phyloP scores from a whole-genome alignment of 1,140 invertebrate species.

The Papilio machaon region DNA sequence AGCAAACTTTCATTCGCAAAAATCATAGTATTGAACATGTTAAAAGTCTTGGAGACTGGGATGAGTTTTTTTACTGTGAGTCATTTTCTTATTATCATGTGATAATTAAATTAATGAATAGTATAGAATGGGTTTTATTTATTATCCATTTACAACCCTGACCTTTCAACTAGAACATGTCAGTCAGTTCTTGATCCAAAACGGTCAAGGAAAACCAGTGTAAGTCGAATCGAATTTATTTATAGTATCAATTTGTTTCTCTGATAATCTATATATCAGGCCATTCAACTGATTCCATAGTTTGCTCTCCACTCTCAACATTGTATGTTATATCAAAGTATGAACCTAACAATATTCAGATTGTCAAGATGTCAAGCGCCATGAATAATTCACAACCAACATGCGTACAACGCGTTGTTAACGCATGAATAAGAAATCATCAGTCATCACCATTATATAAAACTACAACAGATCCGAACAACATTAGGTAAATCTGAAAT shows the following conservation, averaged over 20 bases:
- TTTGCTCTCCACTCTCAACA: background rate
- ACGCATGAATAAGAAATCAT: background rate
- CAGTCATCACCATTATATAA: background rate
- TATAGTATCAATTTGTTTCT: background rate
- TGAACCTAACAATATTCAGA: background rate
- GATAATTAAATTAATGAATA: too few species aligned
- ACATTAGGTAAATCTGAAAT: too few species aligned
- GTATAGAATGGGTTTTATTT: too few species aligned
- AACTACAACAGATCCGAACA: background rate
- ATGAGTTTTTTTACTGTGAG: background rate
- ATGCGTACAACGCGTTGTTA: background rate
- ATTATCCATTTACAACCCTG: background rate
- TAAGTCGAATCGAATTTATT: background rate
- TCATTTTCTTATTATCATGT: background rate
- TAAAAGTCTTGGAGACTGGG: too few species aligned
- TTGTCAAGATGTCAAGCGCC: slow-evolving; percentile 5
- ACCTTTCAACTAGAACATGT: background rate
- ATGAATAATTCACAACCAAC: slow-evolving; percentile 17
- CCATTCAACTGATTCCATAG: too few species aligned
- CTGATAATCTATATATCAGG: too few species aligned
- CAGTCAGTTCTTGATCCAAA: slow-evolving; percentile 3
- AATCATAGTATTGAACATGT: background rate
- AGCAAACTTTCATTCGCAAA: background rate
- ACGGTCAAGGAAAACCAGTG: slow-evolving; percentile 2
- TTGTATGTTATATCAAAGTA: slow-evolving; percentile 6